phyloP scores from a whole-genome alignment of 2,888 invertebrate species.

The Chymomyza amoena region DNA sequence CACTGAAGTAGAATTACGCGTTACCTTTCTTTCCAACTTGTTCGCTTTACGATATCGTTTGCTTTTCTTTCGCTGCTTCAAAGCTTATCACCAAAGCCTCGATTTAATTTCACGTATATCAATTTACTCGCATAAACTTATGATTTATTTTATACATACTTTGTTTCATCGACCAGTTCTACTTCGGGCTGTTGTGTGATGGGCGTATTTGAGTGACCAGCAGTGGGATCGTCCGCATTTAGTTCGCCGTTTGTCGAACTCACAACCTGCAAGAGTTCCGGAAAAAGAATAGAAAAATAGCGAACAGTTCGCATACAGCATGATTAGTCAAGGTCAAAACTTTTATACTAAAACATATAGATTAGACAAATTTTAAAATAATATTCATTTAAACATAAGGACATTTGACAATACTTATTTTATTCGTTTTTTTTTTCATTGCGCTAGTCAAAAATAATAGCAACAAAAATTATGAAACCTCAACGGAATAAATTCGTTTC shows the following conservation, averaged over 20 bases:
- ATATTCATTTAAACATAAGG: neutral
- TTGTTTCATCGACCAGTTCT: conserved; percentile 98
- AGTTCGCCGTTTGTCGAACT: conserved; percentile 98
- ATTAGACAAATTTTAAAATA: conserved; percentile 30
- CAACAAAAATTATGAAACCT: neutral
- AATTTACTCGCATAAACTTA: neutral
- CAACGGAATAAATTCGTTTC: neutral
- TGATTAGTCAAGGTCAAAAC: conserved; percentile 31
- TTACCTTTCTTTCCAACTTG: too few species aligned
- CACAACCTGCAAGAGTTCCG: conserved; percentile 87
- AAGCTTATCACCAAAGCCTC: neutral
- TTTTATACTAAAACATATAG: conserved; percentile 62
- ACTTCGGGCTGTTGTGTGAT: conserved; percentile 96
- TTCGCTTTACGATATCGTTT: too few species aligned
- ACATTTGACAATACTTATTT: conserved; percentile 19
- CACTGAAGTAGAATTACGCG: too few species aligned
- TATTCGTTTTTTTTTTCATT: conserved; percentile 9
- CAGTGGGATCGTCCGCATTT: conserved; percentile 96
- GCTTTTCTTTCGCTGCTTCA: neutral
- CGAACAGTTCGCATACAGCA: conserved; percentile 30
- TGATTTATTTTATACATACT: conserved; percentile 83
- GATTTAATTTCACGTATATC: neutral
- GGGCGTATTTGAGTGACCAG: conserved; percentile 97
- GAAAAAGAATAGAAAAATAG: conserved; percentile 21
- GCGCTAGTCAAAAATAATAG: conserved; percentile 44